These are phyloP conservation scores for Molothrus ater DNA, from an alignment of 2,797 vertebrate species.

Conservation along the genomic window DNA sequence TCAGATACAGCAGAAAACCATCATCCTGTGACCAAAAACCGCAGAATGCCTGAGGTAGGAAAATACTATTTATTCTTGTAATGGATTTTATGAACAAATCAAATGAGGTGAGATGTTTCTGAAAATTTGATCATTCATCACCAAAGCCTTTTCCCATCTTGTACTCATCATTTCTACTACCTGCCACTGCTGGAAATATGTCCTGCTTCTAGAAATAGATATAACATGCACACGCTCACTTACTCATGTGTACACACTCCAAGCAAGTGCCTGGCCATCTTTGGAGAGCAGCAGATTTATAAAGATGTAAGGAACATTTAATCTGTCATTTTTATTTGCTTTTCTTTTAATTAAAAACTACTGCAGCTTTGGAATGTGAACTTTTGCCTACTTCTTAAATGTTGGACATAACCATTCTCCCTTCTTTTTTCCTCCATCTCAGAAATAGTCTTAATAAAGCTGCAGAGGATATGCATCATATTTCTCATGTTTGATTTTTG, in stretches of 20 bases:
- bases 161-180: conserved; percentile 55
- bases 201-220: conserved; percentile 9
- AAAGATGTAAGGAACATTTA: conserved; percentile 15
- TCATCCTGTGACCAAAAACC: conserved; percentile 35
- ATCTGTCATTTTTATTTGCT: conserved; percentile 31
- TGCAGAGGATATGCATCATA: not conserved
- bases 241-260: not conserved
- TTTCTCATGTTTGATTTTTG: conserved; percentile 6
- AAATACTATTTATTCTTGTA: conserved; percentile 69
- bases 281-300: conserved; percentile 14
- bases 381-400: conserved; percentile 18
- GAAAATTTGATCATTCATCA: conserved; percentile 71
- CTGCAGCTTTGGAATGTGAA: not conserved
- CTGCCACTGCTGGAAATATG: not conserved
- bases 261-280: not conserved
- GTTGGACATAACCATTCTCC: not conserved
- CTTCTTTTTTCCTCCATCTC: not conserved
- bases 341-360: conserved; percentile 8
- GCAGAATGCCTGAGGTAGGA: conserved; percentile 49
- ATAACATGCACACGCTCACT: not conserved
- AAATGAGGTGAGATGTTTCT: conserved; percentile 66
- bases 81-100: conserved; percentile 68
- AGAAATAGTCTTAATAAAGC: not conserved
- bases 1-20: conserved; percentile 53
- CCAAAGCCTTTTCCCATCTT: conserved; percentile 56